Evolutionary conservation across 2,113 vertebrate genomes (phyloP).

Genomic region (Oryzias javanicus): DNA sequence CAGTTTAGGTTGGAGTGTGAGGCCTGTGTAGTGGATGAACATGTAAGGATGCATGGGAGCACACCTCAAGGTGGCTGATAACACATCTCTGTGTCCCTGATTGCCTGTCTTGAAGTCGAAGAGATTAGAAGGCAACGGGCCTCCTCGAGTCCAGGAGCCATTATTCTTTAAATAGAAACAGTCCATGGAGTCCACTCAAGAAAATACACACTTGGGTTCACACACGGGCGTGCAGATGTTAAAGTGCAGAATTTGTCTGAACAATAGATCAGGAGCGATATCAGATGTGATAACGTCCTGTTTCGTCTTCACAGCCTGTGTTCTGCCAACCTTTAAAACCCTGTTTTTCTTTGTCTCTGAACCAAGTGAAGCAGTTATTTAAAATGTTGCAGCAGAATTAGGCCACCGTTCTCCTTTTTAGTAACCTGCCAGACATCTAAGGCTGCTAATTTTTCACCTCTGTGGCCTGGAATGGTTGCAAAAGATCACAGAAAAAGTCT

Average conservation of each 20-base stretch:
- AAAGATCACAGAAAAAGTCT: conserved; percentile 20
- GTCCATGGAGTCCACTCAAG: conserved; percentile 5
- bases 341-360: neutral
- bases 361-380: neutral
- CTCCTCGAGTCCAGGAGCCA: conserved; percentile 24
- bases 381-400: conserved; percentile 2
- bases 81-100: conserved; percentile 52
- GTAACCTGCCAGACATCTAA: conserved; percentile 1
- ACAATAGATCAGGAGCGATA: conserved; percentile 26
- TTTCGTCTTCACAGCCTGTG: conserved; percentile 7
- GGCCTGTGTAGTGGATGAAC: conserved; percentile 22
- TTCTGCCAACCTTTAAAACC: conserved; percentile 30
- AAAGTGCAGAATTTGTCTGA: conserved; percentile 7
- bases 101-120: conserved; percentile 57
- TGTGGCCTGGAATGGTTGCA: conserved; percentile 7
- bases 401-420: conserved; percentile 6
- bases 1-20: neutral
- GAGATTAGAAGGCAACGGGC: conserved; percentile 40
- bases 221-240: neutral
- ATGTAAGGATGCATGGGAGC: conserved; percentile 34
- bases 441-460: conserved; percentile 10
- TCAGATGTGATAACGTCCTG: conserved; percentile 13
- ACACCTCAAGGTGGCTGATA: conserved; percentile 43
- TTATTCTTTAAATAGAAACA: conserved; percentile 37
- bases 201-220: conserved; percentile 7